A percentile compares a stretch with the other conserved stretches of the same genome.
phyloP scores from a whole-genome alignment of 2,797 vertebrate species.

The Melanotaenia parkinsoni region DNA sequence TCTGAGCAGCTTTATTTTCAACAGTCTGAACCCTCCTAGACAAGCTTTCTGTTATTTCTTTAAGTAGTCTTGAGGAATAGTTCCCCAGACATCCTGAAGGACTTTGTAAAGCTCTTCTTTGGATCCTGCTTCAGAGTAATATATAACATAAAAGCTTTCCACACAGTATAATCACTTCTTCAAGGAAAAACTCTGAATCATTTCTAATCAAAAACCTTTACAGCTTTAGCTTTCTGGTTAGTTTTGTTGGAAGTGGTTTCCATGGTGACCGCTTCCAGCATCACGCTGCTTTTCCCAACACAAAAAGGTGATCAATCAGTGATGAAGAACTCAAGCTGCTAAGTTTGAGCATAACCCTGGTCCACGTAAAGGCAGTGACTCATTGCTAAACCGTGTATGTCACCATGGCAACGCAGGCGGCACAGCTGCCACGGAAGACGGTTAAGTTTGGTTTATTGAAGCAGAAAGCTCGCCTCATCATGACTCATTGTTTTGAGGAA shows the following conservation, averaged over 20 bases:
- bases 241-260: conserved; percentile 17
- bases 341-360: conserved; percentile 28
- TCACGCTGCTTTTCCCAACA: conserved; percentile 1
- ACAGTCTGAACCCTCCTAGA: too few species aligned
- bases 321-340: neutral
- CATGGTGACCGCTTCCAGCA: neutral
- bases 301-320: conserved; percentile 9
- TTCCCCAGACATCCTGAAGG: too few species aligned
- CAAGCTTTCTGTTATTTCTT: too few species aligned
- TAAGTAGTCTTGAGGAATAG: too few species aligned
- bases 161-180: too few species aligned
- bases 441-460: conserved; percentile 43
- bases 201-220: too few species aligned
- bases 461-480: conserved; percentile 35
- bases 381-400: conserved; percentile 46
- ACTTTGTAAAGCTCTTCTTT: too few species aligned
- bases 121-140: too few species aligned
- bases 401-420: conserved; percentile 54
- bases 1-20: too few species aligned
- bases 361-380: conserved; percentile 43
- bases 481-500: conserved; percentile 52
- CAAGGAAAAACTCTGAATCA: too few species aligned
- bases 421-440: conserved; percentile 35
- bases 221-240: neutral
- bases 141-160: too few species aligned